Base-by-base conservation (phyloP, 2,888 invertebrate genomes). In the Macropis europaea region DNA sequence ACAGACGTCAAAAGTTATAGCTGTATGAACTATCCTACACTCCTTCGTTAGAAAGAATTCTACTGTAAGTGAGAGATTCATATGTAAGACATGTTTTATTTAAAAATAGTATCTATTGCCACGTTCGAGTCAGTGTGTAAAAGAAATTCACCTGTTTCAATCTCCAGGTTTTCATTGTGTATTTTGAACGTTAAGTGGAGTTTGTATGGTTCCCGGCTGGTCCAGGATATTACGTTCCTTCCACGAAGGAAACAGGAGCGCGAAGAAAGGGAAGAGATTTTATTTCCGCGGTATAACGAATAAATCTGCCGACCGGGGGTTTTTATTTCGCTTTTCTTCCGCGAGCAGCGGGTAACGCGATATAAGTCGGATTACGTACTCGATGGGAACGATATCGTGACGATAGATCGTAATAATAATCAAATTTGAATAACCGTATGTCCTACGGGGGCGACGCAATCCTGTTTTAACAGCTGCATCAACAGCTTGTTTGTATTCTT, bases 291-390 rank as follows among this genome's bases (percentile, higher is more conserved):
- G 40, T 28, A 19, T 30, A 69, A 72, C 56, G 57, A 59, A 72
- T 72, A 62, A 69, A 62, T 62, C 57, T 62, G 36, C 19, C 54
- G 17, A 11, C 3, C 13, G 22, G n/a, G 22, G 45, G 13, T 45
- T n/a, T 62, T 52, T 32, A 42, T 47, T 59, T 19, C 45, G n/a
- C 1, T n/a, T n/a, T 24, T 11, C 13, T n/a, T 11, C 0, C 1
- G 2, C n/a, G 6, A 1, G 4, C 28, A 6, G 0, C 19, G 28
- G n/a, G 56, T 62, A 72, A 72, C 32, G 6, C 62, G 61, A 72
- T 61, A 57, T 34, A 59, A 47, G 26, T 50, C 26, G 38, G 43
- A 19, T 57, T 42, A 57, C 30, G 56, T 34, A 24, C 36, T 11
- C 13, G 45, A 4, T 5, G 32, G 9, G 52, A 28, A 34, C n/a